These are phyloP conservation scores for Drosophila dunni DNA, from an alignment of 1,140 invertebrate species.

Conservation along the genomic window DNA sequence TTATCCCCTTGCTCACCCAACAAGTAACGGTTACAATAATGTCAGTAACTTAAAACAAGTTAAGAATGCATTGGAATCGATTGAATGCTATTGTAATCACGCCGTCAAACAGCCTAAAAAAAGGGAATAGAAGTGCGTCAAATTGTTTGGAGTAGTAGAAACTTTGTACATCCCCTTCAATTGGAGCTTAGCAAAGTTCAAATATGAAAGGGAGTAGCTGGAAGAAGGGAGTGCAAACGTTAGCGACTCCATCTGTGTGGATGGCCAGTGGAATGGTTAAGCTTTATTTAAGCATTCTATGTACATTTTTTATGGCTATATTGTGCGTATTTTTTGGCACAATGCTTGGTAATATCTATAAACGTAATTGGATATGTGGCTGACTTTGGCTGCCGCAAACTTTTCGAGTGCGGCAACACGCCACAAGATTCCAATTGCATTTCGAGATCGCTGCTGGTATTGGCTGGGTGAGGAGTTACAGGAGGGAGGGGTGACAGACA, in stretches of 20 bases:
- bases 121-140: constrained; percentile 9
- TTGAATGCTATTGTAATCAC: constrained; percentile 35
- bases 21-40: background rate
- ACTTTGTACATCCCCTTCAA: constrained; percentile 61
- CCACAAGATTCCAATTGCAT: constrained; percentile 37
- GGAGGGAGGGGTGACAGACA: no score
- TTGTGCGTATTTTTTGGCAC: constrained; percentile 65
- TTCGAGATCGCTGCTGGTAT: background rate
- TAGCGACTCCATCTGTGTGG: constrained; percentile 3
- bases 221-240: no score
- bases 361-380: constrained; percentile 78
- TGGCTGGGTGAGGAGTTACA: background rate
- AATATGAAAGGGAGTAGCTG: constrained; percentile 45
- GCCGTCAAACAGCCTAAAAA: constrained; percentile 32
- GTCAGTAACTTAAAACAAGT: background rate
- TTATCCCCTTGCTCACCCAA: no score
- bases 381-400: constrained; percentile 52
- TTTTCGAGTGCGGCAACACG: constrained; percentile 40
- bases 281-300: constrained; percentile 61
- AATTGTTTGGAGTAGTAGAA: constrained; percentile 26
- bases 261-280: constrained; percentile 28
- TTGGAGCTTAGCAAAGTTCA: constrained; percentile 62
- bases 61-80: constrained; percentile 28
- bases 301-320: constrained; percentile 67
- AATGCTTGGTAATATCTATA: constrained; percentile 75